These are phyloP conservation scores for Prenolepis imparis DNA, from an alignment of 2,888 invertebrate species.

Conservation along the genomic window DNA sequence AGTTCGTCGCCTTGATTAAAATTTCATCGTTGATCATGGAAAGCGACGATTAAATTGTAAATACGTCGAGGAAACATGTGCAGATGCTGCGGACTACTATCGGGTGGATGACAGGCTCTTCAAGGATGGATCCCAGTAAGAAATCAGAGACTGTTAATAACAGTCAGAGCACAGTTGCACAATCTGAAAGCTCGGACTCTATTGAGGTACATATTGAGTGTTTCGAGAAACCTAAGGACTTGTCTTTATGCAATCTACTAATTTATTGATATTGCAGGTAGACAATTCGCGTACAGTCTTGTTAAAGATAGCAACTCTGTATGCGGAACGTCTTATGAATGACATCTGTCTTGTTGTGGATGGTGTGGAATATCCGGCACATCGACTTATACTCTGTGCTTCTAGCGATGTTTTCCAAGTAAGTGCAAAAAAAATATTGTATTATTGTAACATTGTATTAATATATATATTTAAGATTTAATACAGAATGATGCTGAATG, in stretches of 20 bases:
- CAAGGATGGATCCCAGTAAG: conserved; percentile 73
- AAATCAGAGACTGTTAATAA: conserved; percentile 31
- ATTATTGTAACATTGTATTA: too few species aligned
- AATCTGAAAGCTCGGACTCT: conserved; percentile 74
- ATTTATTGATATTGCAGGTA: conserved; percentile 88
- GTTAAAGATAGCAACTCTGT: conserved; percentile 93
- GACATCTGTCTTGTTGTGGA: conserved; percentile 95
- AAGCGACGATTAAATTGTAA: conserved; percentile 15
- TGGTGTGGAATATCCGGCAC: conserved; percentile 93
- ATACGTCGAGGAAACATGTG: conserved; percentile 69
- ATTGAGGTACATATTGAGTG: conserved; percentile 76
- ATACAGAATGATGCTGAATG: neutral
- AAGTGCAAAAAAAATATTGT: conserved; percentile 63
- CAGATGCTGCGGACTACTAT: conserved; percentile 75
- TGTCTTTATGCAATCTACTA: neutral
- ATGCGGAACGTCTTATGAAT: conserved; percentile 95
- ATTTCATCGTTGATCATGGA: neutral
- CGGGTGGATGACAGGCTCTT: conserved; percentile 77
- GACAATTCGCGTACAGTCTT: conserved; percentile 94
- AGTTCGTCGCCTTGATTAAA: neutral
- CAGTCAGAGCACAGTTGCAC: conserved; percentile 46
- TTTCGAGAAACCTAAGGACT: neutral
- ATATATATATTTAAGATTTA: neutral
- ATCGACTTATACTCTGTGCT: conserved; percentile 96
- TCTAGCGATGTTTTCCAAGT: conserved; percentile 98